Evolutionary conservation across 2,797 vertebrate genomes (phyloP), one percentile per base, ranked within the genome.

Genomic region (Peromyscus attwateri): DNA sequence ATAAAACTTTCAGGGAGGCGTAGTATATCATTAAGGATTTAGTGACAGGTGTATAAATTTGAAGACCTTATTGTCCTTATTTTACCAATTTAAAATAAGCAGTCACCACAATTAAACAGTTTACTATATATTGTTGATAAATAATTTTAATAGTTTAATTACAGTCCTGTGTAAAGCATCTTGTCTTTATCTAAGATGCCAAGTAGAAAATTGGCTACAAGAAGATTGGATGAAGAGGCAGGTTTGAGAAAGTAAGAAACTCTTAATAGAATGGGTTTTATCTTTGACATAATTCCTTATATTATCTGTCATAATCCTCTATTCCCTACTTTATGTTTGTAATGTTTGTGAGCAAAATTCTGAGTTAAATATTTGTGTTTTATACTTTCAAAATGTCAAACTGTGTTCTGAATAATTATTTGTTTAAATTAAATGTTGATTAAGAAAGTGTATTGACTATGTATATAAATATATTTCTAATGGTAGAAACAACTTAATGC

Each of bases 241-340:
- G 57, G 52, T 95, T 92, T 96, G 70, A 95, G 77, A 94, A 92
- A 95, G 64, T 91, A 93, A 92, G 68, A 46, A 91, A 81, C 52
- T 68, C 43, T 88, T 55, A 71, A 89, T 34, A 85, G 11, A 76
- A 57, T 84, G 27, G 29, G 79, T 93, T 57, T 92, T 83, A 66
- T 46, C 31, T 49, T 87, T 16, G 21, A 55, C 0, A 73, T n/a
- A 29, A 75, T 91, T 29, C 66, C 46, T 89, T 94, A 29, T 93
- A 11, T 73, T 88, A 62, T 37, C 17, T 88, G 1, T 79, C 17
- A 52, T 66, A 81, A 81, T 14, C 25, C 52, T 37, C n/a, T 73
- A 0, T 57, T n/a, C 88, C 31, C 96, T 96, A 60, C 2, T 17
- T 6, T 87, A 3, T 37, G 60, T 88, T 94, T 14, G 60, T 95